Evolutionary conservation across 2,113 vertebrate species (phyloP), one percentile per base, ranked within the genome.

Genomic region (Bothrops jararaca): DNA sequence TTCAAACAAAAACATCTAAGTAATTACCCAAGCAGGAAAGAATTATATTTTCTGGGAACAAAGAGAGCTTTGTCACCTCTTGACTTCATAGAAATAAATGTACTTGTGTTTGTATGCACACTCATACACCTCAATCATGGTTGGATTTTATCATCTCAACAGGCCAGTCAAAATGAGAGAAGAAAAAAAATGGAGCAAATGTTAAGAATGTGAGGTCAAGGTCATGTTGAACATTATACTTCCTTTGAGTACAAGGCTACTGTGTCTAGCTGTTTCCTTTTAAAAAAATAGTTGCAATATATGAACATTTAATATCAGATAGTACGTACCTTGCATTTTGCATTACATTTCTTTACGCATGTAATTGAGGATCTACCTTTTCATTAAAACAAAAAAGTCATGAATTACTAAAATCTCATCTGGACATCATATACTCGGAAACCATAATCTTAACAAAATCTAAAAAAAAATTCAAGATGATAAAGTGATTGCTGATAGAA

Each of bases 11-110:
- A 97, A 97, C 92, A 95, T 94, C 91, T 95, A 95, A 97, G 94
- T 94, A 96, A 93, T 93, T 93, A 95, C 91, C 29, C 90, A 89
- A 85, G 90, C 58, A 96, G 93, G 92, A 96, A 95, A 96, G 94
- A 97, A 97, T 95, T 96, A 97, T 97, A 96, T 96, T 95, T 95
- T 90, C n/a, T 57, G 93, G 89, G 85, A 93, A 97, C 96, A 97
- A 97, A 97, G 96, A 94, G 85, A 93, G 89, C 92, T 94, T 96
- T 97, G 95, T 97, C 95, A 93, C 91, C 91, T 96, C 50, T 90
- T 94, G 93, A 93, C 94, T 96, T 95, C 88, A 94, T 91, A 95
- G 95, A 94, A 97, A 93, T 94, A 94, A 96, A 45, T 0, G 3
- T 23, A 64, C 69, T 97, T 85, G 23, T 92, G 69, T 94, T 95